Conservation (phyloP, 2,113 vertebrate genomes). For the Gadus macrocephalus region DNA sequence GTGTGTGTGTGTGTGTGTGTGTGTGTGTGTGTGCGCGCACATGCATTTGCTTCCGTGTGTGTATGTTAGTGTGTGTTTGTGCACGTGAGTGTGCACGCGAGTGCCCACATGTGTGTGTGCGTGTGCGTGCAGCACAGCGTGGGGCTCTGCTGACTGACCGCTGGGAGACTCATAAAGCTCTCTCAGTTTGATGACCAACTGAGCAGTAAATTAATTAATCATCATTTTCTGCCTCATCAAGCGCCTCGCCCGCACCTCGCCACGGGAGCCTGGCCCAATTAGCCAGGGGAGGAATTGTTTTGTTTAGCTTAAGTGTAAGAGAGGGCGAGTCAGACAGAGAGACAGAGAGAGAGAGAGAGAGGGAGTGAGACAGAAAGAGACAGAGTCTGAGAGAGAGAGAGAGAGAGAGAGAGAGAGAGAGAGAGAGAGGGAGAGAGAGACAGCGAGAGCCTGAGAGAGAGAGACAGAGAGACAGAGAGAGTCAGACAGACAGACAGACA, state of each 20-base stretch:
- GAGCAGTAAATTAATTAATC: conserved; percentile 99
- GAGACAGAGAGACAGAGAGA: neutral
- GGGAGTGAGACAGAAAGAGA: neutral
- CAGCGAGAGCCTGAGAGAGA: no score
- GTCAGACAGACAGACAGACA: no score
- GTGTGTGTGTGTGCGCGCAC: no score
- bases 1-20: no score
- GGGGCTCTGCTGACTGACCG: conserved; percentile 79
- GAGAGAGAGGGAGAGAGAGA: neutral
- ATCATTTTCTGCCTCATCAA: conserved; percentile 99
- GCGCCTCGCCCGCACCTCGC: conserved; percentile 86
- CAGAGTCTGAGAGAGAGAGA: neutral
- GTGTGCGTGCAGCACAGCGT: conserved; percentile 54
- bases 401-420: neutral
- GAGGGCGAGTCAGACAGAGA: conserved; percentile 10
- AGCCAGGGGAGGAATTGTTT: conserved; percentile 91
- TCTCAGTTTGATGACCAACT: conserved; percentile 92
- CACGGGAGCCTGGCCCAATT: conserved; percentile 81
- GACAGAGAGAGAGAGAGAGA: neutral
- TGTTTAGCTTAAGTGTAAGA: conserved; percentile 76
- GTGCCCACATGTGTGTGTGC: conserved; percentile 16
- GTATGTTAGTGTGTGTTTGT: conserved; percentile 14
- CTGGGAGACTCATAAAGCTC: conserved; percentile 95
- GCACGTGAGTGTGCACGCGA: conserved; percentile 15
- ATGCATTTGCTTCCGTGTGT: no score